A percentile compares a stretch with the other conserved stretches of the same genome.
These are phyloP conservation scores for Eulemur rubriventer DNA, from an alignment of 2,797 vertebrate genomes.

Conservation along the genomic window DNA sequence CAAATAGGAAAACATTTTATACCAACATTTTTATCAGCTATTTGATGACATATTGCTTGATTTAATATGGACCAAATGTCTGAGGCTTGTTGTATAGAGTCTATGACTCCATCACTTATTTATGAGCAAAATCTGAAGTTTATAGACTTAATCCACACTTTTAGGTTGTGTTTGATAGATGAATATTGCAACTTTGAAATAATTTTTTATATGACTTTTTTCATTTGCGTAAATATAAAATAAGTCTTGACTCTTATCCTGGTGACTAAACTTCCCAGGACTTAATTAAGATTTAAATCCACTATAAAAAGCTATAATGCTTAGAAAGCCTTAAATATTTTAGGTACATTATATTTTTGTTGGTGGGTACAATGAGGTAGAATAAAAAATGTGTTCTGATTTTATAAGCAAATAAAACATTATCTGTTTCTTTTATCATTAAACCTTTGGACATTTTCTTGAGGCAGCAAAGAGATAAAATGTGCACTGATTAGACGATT, in stretches of 20 bases:
- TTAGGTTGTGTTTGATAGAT: slow-evolving; percentile 13
- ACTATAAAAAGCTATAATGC: neutral
- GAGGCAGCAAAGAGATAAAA: slow-evolving; percentile 3
- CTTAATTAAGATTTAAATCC: slow-evolving; percentile 28
- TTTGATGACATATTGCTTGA: neutral
- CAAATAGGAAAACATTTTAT: slow-evolving; percentile 10
- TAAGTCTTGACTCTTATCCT: neutral
- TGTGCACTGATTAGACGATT: neutral
- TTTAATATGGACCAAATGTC: neutral
- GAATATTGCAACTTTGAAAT: neutral
- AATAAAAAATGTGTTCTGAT: slow-evolving; percentile 20
- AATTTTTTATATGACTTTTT: slow-evolving; percentile 39
- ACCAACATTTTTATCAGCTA: neutral
- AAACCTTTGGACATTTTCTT: slow-evolving; percentile 12
- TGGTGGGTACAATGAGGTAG: neutral
- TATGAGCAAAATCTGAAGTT: slow-evolving; percentile 10
- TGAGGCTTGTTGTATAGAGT: neutral
- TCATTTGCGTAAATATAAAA: neutral
- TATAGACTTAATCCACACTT: neutral
- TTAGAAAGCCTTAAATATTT: slow-evolving; percentile 27
- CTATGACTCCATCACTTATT: neutral
- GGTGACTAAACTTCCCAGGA: neutral
- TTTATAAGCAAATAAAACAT: slow-evolving; percentile 32
- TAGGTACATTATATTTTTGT: neutral
- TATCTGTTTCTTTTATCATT: neutral